A percentile compares a stretch with the other conserved stretches of the same genome.
These are phyloP conservation scores for Callinectes sapidus DNA, from an alignment of 2,888 invertebrate genomes.

Conservation along the genomic window DNA sequence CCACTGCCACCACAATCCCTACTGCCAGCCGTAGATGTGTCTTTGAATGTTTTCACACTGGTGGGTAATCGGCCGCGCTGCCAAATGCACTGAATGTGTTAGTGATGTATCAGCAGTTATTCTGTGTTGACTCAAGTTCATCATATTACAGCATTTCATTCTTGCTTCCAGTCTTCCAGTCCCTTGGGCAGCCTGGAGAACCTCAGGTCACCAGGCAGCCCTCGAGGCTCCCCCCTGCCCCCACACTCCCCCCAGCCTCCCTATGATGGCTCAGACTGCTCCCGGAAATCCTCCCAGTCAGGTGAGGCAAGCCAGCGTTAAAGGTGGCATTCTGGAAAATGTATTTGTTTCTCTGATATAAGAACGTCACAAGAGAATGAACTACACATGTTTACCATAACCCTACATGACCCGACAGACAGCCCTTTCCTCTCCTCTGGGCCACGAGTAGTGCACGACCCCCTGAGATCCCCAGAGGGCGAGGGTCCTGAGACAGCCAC, in stretches of 20 bases:
- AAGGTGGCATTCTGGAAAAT: not conserved
- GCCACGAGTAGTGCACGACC: conserved; percentile 62
- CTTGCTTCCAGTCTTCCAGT: conserved; percentile 79
- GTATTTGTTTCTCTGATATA: not conserved
- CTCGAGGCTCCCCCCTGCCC: conserved; percentile 78
- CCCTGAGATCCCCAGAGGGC: conserved; percentile 85
- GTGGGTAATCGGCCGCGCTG: too few relatives aligned
- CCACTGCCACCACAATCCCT: too few relatives aligned
- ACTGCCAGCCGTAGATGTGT: too few relatives aligned
- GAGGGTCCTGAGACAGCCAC: conserved; percentile 76
- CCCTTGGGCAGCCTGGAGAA: conserved; percentile 84
- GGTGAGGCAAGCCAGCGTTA: conserved; percentile 75
- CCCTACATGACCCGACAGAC: conserved; percentile 40
- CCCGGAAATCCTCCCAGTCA: conserved; percentile 83
- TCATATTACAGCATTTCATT: not conserved
- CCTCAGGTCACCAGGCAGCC: conserved; percentile 81
- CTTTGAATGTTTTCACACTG: too few relatives aligned
- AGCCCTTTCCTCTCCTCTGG: conserved; percentile 61
- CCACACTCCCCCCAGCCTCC: conserved; percentile 76
- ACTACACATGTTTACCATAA: not conserved
- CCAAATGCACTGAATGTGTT: too few relatives aligned
- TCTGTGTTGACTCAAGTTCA: not conserved
- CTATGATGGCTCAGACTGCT: conserved; percentile 77
- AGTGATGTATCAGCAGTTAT: not conserved
- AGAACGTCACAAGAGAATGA: not conserved